Conservation (phyloP, 2,113 vertebrate genomes). For the Carettochelys insculpta region DNA sequence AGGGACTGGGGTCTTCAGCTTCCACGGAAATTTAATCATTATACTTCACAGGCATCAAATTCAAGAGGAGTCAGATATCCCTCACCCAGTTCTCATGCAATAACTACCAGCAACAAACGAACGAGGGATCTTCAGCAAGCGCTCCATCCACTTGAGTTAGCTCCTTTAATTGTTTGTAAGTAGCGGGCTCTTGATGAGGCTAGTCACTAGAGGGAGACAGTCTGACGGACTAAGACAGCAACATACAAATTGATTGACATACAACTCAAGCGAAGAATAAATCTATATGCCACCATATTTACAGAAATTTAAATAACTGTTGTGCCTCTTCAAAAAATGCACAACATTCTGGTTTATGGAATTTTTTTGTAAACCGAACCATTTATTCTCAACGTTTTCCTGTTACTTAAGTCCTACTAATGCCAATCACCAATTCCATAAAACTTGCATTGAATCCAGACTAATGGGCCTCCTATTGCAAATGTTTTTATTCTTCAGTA, state of each 20-base stretch:
- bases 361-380: background rate
- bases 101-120: background rate
- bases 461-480: background rate
- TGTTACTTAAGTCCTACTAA: background rate
- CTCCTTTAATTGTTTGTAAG: background rate
- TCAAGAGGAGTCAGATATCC: background rate
- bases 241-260: background rate
- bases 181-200: background rate
- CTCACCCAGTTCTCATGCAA: background rate
- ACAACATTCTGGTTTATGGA: background rate
- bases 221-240: background rate
- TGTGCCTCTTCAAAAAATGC: background rate
- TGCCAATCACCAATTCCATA: background rate
- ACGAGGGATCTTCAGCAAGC: background rate
- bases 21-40: background rate
- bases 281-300: background rate
- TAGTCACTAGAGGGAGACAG: background rate
- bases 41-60: background rate
- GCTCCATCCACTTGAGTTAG: background rate
- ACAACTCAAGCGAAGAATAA: background rate
- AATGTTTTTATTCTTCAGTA: accelerated
- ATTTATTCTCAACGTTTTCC: background rate
- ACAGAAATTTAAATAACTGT: background rate
- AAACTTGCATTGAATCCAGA: background rate
- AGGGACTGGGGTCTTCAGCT: background rate